Base-by-base conservation (phyloP, 2,113 vertebrate species). In the Caretta caretta region DNA sequence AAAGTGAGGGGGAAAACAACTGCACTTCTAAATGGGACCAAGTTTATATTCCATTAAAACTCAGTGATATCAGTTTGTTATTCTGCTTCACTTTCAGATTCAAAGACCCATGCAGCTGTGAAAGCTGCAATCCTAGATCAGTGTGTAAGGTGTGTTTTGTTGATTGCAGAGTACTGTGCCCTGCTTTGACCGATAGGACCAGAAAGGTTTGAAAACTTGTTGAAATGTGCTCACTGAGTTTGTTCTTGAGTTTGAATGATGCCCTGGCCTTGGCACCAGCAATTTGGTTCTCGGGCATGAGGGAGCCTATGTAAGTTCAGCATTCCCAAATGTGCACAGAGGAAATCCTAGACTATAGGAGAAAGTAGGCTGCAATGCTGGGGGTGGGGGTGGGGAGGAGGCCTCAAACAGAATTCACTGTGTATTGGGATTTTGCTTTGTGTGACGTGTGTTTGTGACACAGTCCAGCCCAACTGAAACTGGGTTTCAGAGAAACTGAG, bases 341-440 rank as follows among this genome's bases (percentile, higher is more conserved):
- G 59, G 86, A 88, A 85, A 93, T 88, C 83, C 56, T 88, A 95
- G n/a, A 3, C 0, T 72, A 27, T 1, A 1, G 79, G 72, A 94
- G 84, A 94, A 94, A 93, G n/a, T n/a, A 86, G 50, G 72, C n/a
- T 80, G 59, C 54, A 69, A 88, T 42, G 69, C 1, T 57, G 42
- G 38, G 75, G 80, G 1, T 3, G 1, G 38, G 38, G 38, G 38
- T 42, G 38, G 38, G 38, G 38, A 42, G 42, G 42, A 42, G 42
- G 42, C 5, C 54, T 59, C 76, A 76, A 87, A 1, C 57, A 42
- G 82, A 56, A 20, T 25, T 6, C 27, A 65, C 16, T 13, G 2
- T 14, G 8, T 38, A 62, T 48, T 27, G 27, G 31, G 80, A 29
- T 65, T 62, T 59, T 85, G 5, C 62, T 10, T 57, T 88, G 31